A percentile compares a stretch with the other conserved stretches of the same genome.
Conservation (phyloP, 1,140 invertebrate genomes). For the Aphidius ervi region DNA sequence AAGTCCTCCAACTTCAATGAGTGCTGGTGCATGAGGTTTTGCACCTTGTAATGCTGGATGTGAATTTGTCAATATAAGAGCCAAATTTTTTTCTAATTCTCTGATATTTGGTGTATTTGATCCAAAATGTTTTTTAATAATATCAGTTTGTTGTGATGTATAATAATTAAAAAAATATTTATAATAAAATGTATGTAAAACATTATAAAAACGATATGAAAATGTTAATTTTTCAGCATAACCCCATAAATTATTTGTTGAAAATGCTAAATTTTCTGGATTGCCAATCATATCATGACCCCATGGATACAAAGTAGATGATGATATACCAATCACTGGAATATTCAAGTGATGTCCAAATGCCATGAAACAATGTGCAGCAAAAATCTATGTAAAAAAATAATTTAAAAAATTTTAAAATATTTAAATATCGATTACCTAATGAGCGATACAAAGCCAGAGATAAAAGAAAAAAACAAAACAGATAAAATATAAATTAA, state of each 20-base stretch:
- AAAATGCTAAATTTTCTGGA: constrained; percentile 58
- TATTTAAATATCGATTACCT: no score
- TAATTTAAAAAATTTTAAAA: constrained; percentile 19
- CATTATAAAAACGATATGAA: constrained; percentile 57
- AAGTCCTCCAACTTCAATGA: constrained; percentile 59
- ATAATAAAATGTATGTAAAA: constrained; percentile 18
- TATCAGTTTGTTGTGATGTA: constrained; percentile 30
- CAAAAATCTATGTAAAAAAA: constrained; percentile 32
- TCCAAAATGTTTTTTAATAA: constrained; percentile 45
- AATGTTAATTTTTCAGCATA: constrained; percentile 57
- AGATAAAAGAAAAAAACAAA: no score
- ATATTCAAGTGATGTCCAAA: constrained; percentile 56
- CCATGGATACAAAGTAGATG: constrained; percentile 60
- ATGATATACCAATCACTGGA: constrained; percentile 57
- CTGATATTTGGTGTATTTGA: constrained; percentile 38
- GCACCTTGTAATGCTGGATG: constrained; percentile 54
- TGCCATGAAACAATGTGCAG: constrained; percentile 50
- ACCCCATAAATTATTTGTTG: constrained; percentile 57
- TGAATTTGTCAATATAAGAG: constrained; percentile 56
- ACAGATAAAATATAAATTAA: no score
- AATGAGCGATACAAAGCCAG: no score
- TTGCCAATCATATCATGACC: constrained; percentile 59
- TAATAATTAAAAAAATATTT: constrained; percentile 28
- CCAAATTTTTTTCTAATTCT: constrained; percentile 49
- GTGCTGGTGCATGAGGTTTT: constrained; percentile 47